These are phyloP conservation scores for Apamea epomidion DNA, from an alignment of 2,888 invertebrate genomes.

Conservation along the genomic window DNA sequence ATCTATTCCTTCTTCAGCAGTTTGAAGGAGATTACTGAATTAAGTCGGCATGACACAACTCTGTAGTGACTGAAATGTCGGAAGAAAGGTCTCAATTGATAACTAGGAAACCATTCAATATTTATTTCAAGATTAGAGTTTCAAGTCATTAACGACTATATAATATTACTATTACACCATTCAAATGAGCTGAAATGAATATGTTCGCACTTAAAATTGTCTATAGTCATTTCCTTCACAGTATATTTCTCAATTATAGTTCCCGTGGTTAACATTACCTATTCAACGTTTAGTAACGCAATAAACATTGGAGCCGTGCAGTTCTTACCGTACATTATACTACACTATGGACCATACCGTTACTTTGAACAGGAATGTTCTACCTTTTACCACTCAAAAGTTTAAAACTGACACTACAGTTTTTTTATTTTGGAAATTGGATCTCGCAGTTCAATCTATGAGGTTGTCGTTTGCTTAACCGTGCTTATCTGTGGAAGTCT, in stretches of 20 bases:
- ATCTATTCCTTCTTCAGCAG: not conserved
- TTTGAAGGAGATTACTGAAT: conserved; percentile 1
- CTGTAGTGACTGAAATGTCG: not conserved
- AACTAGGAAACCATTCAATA: not conserved
- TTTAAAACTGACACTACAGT: conserved; percentile 1
- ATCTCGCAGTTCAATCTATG: too few relatives aligned
- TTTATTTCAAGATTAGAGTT: not conserved
- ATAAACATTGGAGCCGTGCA: conserved; percentile 39
- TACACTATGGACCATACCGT: conserved; percentile 33
- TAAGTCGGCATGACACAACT: not conserved
- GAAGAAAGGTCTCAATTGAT: conserved; percentile 7
- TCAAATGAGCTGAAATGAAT: not conserved
- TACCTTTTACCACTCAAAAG: not conserved
- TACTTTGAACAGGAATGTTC: conserved; percentile 22
- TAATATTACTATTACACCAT: not conserved
- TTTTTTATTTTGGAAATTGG: too few relatives aligned
- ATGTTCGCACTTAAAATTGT: conserved; percentile 19
- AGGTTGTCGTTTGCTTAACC: too few relatives aligned
- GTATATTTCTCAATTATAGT: conserved; percentile 18
- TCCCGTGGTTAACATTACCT: conserved; percentile 2
- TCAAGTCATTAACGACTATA: not conserved
- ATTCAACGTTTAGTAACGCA: conserved; percentile 38
- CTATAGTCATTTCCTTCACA: conserved; percentile 7
- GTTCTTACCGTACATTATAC: conserved; percentile 22
- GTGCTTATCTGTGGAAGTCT: too few relatives aligned